These are phyloP conservation scores for Hydrochoerus hydrochaeris DNA, from an alignment of 2,113 vertebrate genomes.

Conservation along the genomic window DNA sequence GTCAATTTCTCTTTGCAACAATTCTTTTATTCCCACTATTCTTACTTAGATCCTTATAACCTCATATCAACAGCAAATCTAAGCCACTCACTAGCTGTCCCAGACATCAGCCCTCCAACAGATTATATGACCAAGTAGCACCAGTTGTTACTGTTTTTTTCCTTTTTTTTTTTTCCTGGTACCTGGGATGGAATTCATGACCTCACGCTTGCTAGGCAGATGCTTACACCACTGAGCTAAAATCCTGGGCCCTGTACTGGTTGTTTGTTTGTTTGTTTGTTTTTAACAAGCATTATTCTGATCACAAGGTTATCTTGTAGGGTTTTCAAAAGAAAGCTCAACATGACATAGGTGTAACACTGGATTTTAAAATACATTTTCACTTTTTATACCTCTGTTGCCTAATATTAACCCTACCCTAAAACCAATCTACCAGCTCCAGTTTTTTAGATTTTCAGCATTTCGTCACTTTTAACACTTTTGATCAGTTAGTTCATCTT, in stretches of 20 bases:
- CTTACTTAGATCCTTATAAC: neutral
- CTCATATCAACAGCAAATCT: neutral
- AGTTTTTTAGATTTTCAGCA: neutral
- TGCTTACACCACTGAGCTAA: too few relatives aligned
- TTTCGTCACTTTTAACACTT: neutral
- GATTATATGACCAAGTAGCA: neutral
- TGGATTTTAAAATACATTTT: neutral
- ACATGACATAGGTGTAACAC: neutral
- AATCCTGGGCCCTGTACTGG: too few relatives aligned
- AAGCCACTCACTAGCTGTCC: neutral
- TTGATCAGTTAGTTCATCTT: neutral
- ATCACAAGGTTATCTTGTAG: neutral
- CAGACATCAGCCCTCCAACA: neutral
- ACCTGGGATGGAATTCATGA: too few relatives aligned
- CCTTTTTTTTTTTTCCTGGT: too few relatives aligned
- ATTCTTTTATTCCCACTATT: neutral
- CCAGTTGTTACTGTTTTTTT: neutral
- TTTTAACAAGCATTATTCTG: neutral
- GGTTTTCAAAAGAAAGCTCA: slow-evolving; percentile 3
- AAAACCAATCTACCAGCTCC: neutral
- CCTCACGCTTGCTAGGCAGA: too few relatives aligned
- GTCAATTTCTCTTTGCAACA: neutral
- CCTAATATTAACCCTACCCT: neutral
- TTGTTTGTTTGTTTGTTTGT: neutral
- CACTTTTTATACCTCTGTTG: neutral